These are phyloP conservation scores for Lamproptera curius DNA, from an alignment of 2,888 invertebrate genomes.

Conservation along the genomic window DNA sequence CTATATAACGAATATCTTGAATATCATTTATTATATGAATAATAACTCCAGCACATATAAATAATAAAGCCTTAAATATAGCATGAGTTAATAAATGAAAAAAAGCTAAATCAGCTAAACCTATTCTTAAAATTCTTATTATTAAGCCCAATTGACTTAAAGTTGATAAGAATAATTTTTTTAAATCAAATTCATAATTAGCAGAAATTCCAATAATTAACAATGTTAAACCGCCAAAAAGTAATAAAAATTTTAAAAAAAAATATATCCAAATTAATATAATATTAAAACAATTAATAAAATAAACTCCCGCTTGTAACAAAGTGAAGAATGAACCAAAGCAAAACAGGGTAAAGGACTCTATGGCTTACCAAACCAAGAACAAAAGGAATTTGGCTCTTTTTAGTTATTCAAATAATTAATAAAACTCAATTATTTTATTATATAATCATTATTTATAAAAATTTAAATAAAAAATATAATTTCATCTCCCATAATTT, in stretches of 20 bases:
- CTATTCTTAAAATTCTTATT: conserved; percentile 80
- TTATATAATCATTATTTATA: conserved; percentile 28
- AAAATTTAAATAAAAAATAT: conserved; percentile 15
- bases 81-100: no score
- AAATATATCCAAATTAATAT: not conserved
- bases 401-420: conserved; percentile 83
- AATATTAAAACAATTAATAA: conserved; percentile 78
- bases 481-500: conserved; percentile 12
- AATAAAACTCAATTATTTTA: conserved; percentile 59
- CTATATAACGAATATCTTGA: conserved; percentile 84
- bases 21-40: conserved; percentile 81
- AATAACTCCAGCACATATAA: conserved; percentile 73
- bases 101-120: no score
- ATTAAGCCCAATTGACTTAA: conserved; percentile 87
- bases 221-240: conserved; percentile 78
- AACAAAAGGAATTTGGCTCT: no score
- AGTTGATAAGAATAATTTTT: conserved; percentile 65
- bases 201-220: conserved; percentile 79
- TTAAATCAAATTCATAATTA: no score
- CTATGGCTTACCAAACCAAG: no score
- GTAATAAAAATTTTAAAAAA: conserved; percentile 61
- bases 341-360: conserved; percentile 82
- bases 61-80: no score
- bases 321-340: conserved; percentile 84
- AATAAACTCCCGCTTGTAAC: conserved; percentile 86